Evolutionary conservation across 2,113 vertebrate species (phyloP).

Genomic region (Sciurus niger): DNA sequence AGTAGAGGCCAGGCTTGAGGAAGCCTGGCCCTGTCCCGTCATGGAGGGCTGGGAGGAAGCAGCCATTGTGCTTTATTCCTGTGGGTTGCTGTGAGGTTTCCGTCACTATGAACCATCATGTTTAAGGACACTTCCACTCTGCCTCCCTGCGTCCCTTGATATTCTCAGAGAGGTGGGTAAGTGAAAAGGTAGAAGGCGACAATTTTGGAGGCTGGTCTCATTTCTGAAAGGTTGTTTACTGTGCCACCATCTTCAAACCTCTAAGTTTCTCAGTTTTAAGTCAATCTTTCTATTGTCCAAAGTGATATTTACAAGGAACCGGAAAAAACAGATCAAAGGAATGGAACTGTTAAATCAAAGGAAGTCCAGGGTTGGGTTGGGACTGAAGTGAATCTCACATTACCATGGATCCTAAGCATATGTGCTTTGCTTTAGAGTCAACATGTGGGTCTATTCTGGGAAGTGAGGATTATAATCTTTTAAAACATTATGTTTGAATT

Average conservation of each 20-base stretch:
- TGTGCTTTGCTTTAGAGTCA: neutral
- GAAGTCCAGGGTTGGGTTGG: neutral
- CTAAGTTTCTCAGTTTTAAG: neutral
- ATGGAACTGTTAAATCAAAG: neutral
- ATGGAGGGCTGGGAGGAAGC: neutral
- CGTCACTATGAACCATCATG: neutral
- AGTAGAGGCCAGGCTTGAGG: neutral
- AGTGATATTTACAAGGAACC: neutral
- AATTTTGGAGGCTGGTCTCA: neutral
- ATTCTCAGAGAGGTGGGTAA: neutral
- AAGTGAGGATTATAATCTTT: constrained; percentile 11
- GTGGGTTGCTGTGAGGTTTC: neutral
- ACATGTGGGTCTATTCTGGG: neutral
- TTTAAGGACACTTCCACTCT: neutral
- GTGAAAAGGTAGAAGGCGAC: neutral
- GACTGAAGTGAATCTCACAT: neutral
- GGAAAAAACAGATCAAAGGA: neutral
- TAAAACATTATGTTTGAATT: neutral
- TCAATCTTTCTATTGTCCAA: neutral
- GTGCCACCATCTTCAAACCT: neutral
- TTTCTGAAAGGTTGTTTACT: neutral
- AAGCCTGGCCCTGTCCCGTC: accelerated
- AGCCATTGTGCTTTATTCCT: neutral
- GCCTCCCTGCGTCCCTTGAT: neutral
- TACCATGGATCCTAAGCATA: neutral